Evolutionary conservation across 2,888 invertebrate genomes (phyloP).

Genomic region (Sphaeridia pumilis): DNA sequence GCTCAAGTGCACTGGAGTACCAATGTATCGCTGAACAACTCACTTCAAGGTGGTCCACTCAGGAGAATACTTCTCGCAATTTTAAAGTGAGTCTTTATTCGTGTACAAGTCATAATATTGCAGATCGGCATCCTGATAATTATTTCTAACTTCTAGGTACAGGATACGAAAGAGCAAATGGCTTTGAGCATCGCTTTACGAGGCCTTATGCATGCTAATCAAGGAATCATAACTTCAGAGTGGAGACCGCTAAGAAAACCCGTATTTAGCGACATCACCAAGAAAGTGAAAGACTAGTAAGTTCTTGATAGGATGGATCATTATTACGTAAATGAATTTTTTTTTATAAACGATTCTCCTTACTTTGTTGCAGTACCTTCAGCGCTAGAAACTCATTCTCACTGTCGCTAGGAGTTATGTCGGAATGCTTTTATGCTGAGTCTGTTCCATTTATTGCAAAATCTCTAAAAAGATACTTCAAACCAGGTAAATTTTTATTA

Average conservation of each 20-base stretch:
- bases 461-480: background rate
- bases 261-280: constrained; percentile 17
- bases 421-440: constrained; percentile 17
- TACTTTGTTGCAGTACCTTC: background rate
- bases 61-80: constrained; percentile 10
- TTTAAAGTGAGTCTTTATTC: constrained; percentile 16
- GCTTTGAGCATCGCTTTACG: constrained; percentile 23
- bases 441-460: constrained; percentile 15
- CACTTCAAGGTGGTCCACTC: constrained; percentile 25
- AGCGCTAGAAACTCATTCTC: constrained; percentile 1
- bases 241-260: constrained; percentile 29
- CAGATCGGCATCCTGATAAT: no score
- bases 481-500: constrained; percentile 9
- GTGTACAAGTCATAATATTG: no score
- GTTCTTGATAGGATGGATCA: no score
- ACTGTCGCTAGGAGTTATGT: constrained; percentile 5
- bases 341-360: no score
- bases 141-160: no score
- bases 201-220: constrained; percentile 29
- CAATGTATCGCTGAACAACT: constrained; percentile 60
- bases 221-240: constrained; percentile 6
- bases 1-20: constrained; percentile 50
- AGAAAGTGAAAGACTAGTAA: constrained; percentile 17
- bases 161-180: constrained; percentile 23
- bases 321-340: no score